Conservation (phyloP, 37 sponge, comb jelly and placozoan genomes). For the Trichoplax adhaerens region DNA sequence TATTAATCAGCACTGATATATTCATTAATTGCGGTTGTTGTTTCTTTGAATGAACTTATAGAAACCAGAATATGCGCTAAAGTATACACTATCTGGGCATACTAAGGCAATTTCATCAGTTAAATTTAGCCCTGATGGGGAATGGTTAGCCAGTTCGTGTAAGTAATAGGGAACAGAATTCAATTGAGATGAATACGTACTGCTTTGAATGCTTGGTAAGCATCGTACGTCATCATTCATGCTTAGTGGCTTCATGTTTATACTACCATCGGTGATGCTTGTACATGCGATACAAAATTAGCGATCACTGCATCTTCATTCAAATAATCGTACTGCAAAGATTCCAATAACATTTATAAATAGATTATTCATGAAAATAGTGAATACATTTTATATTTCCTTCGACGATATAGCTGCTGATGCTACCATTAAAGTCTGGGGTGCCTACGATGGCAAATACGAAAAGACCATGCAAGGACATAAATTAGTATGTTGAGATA, state of each 20-base stretch:
- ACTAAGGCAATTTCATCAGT: conserved; percentile 88
- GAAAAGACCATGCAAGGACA: conserved; percentile 92
- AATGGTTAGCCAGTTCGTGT: conserved; percentile 82
- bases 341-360: too few relatives aligned
- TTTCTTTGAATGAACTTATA: too few relatives aligned
- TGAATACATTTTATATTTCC: background rate
- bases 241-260: background rate
- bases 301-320: background rate
- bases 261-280: background rate
- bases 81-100: conserved; percentile 37
- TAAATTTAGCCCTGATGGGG: conserved; percentile 93
- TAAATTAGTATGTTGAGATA: conserved; percentile 33
- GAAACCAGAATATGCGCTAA: too few relatives aligned
- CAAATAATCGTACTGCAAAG: too few relatives aligned
- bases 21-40: too few relatives aligned
- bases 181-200: too few relatives aligned
- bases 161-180: too few relatives aligned
- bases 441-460: conserved; percentile 88
- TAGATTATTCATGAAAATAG: too few relatives aligned
- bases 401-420: conserved; percentile 40
- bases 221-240: background rate
- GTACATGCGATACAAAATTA: background rate
- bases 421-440: conserved; percentile 91
- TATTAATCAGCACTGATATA: too few relatives aligned
- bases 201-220: too few relatives aligned